A percentile compares a stretch with the other conserved stretches of the same genome.
These are phyloP conservation scores for Micromys minutus DNA, from an alignment of 2,113 vertebrate species.

Conservation along the genomic window DNA sequence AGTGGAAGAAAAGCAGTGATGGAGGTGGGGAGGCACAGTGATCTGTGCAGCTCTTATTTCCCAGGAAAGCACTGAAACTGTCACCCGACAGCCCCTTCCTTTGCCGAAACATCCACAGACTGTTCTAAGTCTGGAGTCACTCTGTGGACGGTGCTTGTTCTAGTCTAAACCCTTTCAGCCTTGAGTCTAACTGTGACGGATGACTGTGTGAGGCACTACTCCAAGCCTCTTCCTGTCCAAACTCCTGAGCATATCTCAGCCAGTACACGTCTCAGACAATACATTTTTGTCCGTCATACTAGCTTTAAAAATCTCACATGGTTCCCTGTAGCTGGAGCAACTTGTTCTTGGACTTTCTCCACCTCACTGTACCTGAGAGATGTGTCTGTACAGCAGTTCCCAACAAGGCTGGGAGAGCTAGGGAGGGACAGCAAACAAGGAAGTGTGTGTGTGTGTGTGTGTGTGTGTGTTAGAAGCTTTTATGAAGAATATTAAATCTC, in stretches of 20 bases:
- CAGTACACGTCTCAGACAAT: too few relatives aligned
- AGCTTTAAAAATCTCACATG: not conserved
- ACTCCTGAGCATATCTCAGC: not conserved
- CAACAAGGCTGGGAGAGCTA: not conserved
- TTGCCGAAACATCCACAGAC: not conserved
- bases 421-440: not conserved
- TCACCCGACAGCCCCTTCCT: conserved; percentile 23
- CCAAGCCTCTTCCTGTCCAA: not conserved
- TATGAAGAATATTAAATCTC: not conserved
- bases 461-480: not conserved
- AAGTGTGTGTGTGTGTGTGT: not conserved
- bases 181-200: not conserved
- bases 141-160: not conserved
- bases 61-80: conserved; percentile 11
- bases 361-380: not conserved
- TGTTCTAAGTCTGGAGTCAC: not conserved
- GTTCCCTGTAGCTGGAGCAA: not conserved
- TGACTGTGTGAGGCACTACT: not conserved
- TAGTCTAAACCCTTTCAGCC: not conserved
- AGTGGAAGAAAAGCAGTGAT: not conserved
- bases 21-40: not conserved
- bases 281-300: not conserved
- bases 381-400: not conserved
- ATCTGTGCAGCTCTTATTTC: not conserved
- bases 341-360: not conserved